Evolutionary conservation across 2,797 vertebrate genomes (phyloP).

Genomic region (Microctenopoma lineatum): DNA sequence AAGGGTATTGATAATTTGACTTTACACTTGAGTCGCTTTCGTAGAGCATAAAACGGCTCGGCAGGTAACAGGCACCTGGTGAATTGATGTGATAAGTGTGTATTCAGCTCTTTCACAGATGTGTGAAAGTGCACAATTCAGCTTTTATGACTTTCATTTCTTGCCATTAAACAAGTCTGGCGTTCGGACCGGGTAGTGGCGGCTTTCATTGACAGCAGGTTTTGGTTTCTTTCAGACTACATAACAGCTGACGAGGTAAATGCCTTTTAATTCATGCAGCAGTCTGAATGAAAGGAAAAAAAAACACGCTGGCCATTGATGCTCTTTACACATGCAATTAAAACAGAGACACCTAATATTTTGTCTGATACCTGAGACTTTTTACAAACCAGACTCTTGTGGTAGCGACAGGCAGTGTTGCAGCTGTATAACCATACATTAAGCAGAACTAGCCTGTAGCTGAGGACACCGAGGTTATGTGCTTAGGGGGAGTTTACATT

Average conservation of each 20-base stretch:
- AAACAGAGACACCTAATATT: conserved; percentile 3
- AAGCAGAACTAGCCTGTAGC: neutral
- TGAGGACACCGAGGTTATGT: neutral
- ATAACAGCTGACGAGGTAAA: conserved; percentile 11
- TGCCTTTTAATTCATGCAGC: conserved; percentile 4
- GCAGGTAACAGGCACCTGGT: conserved; percentile 4
- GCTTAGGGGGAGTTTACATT: neutral
- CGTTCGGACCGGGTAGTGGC: conserved; percentile 20
- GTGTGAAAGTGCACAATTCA: conserved; percentile 16
- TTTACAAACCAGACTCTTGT: neutral
- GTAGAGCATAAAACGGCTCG: neutral
- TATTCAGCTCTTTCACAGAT: conserved; percentile 9
- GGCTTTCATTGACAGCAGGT: conserved; percentile 25
- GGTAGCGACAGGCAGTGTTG: neutral
- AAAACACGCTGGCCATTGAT: neutral
- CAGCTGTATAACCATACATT: neutral
- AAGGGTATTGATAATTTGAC: conserved; percentile 34
- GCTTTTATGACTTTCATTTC: conserved; percentile 26
- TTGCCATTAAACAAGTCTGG: conserved; percentile 20
- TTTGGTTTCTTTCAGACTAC: conserved; percentile 32
- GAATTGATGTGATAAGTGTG: conserved; percentile 30
- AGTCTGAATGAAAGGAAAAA: neutral
- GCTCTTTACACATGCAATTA: conserved; percentile 12
- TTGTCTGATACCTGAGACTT: neutral
- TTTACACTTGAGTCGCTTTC: conserved; percentile 17